Percentiles rank a stretch among this genome's conserved stretches.
These are phyloP conservation scores for Crotalus helleri DNA, from an alignment of 2,113 vertebrate genomes.

Conservation along the genomic window DNA sequence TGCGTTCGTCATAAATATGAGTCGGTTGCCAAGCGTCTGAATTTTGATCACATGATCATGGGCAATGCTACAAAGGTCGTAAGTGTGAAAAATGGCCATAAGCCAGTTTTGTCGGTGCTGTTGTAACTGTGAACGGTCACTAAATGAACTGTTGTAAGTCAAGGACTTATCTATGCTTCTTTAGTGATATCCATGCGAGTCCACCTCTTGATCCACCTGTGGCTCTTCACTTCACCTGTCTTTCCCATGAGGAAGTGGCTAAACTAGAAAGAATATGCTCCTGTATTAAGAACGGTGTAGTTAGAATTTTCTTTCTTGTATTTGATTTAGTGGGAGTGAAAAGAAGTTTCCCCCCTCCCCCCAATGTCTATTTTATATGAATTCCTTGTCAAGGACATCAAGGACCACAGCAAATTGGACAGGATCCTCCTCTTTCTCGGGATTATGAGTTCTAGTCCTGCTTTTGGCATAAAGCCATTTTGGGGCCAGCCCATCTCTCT, in stretches of 20 bases:
- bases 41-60: too few species aligned
- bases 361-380: background rate
- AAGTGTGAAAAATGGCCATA: too few species aligned
- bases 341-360: fast-evolving
- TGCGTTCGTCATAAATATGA: too few species aligned
- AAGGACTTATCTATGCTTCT: background rate
- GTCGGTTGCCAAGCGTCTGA: too few species aligned
- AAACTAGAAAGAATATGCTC: background rate
- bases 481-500: background rate
- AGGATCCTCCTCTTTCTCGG: too few species aligned
- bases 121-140: too few species aligned
- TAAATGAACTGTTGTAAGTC: too few species aligned
- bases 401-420: background rate
- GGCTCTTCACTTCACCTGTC: background rate
- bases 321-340: background rate
- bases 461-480: background rate
- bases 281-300: background rate
- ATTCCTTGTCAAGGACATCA: background rate
- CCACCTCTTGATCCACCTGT: background rate
- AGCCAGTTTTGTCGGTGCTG: too few species aligned
- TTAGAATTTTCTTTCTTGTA: background rate
- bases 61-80: too few species aligned
- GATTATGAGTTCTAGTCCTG: background rate
- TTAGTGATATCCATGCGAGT: background rate
- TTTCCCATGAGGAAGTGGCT: background rate